These are phyloP conservation scores for Drosophila oshimai DNA, from an alignment of 1,140 invertebrate species.

Conservation along the genomic window DNA sequence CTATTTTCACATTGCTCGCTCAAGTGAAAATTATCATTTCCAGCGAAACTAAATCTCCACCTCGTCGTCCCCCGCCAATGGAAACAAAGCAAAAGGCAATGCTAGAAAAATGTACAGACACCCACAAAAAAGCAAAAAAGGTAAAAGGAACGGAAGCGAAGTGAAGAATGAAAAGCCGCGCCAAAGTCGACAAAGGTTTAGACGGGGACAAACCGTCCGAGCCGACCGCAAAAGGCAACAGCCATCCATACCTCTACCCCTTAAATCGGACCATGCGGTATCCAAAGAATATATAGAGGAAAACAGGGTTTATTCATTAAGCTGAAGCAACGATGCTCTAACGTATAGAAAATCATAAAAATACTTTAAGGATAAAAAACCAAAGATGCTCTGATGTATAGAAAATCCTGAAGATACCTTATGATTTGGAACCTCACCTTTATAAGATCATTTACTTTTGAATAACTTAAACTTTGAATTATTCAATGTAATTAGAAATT, in stretches of 20 bases:
- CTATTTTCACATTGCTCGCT: constrained; percentile 63
- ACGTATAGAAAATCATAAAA: not conserved
- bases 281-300: constrained; percentile 1
- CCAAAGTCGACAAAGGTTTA: constrained; percentile 69
- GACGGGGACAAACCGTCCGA: constrained; percentile 57
- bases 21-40: constrained; percentile 81
- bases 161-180: constrained; percentile 32
- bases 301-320: constrained; percentile 21
- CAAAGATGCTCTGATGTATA: too few species aligned
- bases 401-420: too few species aligned
- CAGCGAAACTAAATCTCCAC: constrained; percentile 56
- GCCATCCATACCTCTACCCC: constrained; percentile 1
- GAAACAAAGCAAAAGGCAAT: constrained; percentile 58
- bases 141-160: constrained; percentile 7
- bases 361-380: not conserved
- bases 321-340: constrained; percentile 3
- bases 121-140: constrained; percentile 9
- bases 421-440: too few species aligned
- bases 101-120: constrained; percentile 67
- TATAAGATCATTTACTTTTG: too few species aligned
- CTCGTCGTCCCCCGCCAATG: constrained; percentile 23
- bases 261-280: not conserved
- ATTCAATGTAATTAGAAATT: too few species aligned
- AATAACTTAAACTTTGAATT: too few species aligned
- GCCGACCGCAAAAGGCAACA: constrained; percentile 62